phyloP scores from a whole-genome alignment of 2,888 invertebrate genomes.

The Panzeria rudis region DNA sequence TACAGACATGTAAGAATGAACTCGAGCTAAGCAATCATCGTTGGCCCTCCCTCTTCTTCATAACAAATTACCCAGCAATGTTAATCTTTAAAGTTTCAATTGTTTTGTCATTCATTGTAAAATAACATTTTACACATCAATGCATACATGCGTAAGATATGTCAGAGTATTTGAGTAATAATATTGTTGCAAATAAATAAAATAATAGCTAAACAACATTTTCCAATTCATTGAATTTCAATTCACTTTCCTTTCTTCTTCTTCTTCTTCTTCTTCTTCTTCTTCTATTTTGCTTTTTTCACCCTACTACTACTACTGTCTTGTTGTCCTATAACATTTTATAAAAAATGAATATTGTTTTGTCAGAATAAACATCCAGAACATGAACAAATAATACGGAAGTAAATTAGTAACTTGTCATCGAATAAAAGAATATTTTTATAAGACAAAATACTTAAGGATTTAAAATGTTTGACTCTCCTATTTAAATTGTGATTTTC shows the following conservation, averaged over 20 bases:
- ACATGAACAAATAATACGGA: slow-evolving; percentile 29
- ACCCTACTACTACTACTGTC: slow-evolving; percentile 1
- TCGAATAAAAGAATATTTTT: slow-evolving; percentile 40
- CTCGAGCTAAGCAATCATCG: too few relatives aligned
- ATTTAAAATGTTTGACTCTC: slow-evolving; percentile 26
- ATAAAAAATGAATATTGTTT: slow-evolving; percentile 57
- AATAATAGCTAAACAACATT: slow-evolving; percentile 71
- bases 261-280: background rate
- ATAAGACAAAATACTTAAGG: slow-evolving; percentile 10
- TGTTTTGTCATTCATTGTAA: slow-evolving; percentile 22
- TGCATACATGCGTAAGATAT: slow-evolving; percentile 51
- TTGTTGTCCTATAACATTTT: slow-evolving; percentile 11
- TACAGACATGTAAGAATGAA: too few relatives aligned
- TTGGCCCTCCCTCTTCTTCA: too few relatives aligned
- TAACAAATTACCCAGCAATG: too few relatives aligned
- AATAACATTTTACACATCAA: slow-evolving; percentile 41
- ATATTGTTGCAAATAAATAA: slow-evolving; percentile 57
- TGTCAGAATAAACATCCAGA: slow-evolving; percentile 28
- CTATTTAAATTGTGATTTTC: slow-evolving; percentile 30
- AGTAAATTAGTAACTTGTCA: slow-evolving; percentile 68
- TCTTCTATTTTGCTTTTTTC: background rate
- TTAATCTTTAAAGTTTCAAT: background rate
- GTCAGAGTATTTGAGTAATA: slow-evolving; percentile 44
- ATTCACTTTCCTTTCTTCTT: slow-evolving; percentile 45
- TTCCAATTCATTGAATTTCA: slow-evolving; percentile 72